phyloP scores from a whole-genome alignment of 2,113 vertebrate species.

The Smithornis capensis region DNA sequence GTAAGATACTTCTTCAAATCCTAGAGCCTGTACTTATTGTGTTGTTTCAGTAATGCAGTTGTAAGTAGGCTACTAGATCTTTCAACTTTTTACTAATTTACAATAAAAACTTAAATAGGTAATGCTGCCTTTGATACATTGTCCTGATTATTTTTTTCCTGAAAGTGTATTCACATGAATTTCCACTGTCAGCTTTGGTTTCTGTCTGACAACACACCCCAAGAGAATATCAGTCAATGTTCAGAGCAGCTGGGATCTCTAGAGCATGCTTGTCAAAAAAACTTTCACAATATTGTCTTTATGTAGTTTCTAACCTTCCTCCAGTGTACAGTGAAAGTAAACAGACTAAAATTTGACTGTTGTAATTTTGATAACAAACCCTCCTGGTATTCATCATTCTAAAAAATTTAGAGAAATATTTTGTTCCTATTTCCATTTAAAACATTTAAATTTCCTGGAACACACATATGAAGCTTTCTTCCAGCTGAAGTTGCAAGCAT shows the following conservation, averaged over 20 bases:
- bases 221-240: background rate
- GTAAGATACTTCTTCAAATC: background rate
- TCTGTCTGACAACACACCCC: background rate
- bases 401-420: background rate
- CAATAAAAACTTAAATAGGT: background rate
- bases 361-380: background rate
- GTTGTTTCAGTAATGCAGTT: background rate
- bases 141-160: background rate
- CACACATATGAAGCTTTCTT: background rate
- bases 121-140: background rate
- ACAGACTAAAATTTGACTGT: background rate
- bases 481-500: background rate
- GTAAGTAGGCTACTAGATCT: background rate
- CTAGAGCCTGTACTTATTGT: background rate
- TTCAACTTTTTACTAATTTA: background rate
- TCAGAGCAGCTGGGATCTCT: background rate
- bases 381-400: background rate
- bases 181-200: background rate
- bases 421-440: background rate
- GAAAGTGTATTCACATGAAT: background rate
- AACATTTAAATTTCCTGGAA: background rate
- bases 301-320: background rate
- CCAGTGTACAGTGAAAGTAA: background rate
- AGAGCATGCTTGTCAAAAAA: background rate
- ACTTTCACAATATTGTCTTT: background rate